A percentile compares a stretch with the other conserved stretches of the same genome.
Evolutionary conservation across 2,113 vertebrate species (phyloP).

Genomic region (Tylochromis polylepis): DNA sequence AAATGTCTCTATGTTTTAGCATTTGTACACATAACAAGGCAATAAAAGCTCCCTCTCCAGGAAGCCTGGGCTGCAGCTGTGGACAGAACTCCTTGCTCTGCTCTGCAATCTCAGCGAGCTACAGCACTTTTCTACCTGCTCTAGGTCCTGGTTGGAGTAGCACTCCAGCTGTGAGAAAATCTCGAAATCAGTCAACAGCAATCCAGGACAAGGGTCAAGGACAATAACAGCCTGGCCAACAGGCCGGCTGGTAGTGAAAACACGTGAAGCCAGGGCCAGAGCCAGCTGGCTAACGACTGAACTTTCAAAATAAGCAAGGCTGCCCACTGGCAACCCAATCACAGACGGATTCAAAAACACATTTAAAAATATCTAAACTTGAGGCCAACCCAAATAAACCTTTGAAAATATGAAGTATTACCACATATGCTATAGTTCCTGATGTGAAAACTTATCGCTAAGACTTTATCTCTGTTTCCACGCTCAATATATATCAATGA

Average conservation of each 20-base stretch:
- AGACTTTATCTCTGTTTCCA: not conserved
- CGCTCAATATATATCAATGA: not conserved
- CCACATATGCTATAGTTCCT: not conserved
- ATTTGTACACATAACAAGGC: not conserved
- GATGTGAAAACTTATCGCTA: not conserved
- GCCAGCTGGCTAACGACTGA: too few species aligned
- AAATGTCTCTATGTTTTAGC: not conserved
- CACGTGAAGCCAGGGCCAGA: not conserved
- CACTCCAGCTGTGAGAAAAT: not conserved
- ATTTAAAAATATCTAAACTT: too few species aligned
- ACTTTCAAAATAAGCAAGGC: not conserved
- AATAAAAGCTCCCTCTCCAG: not conserved
- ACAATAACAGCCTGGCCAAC: not conserved
- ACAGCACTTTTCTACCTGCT: not conserved
- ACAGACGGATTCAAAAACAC: not conserved
- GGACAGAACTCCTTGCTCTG: not conserved
- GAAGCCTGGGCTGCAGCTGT: not conserved
- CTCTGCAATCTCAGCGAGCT: not conserved
- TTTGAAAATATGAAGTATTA: not conserved
- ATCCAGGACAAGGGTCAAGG: not conserved
- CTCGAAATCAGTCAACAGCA: not conserved
- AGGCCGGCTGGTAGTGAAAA: not conserved
- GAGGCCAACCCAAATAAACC: not conserved
- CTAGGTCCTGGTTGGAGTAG: not conserved
- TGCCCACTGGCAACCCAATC: not conserved